Percentiles rank a stretch among this genome's conserved stretches.
Evolutionary conservation across 1,140 invertebrate genomes (phyloP).

Genomic region (Melanaphis sacchari): DNA sequence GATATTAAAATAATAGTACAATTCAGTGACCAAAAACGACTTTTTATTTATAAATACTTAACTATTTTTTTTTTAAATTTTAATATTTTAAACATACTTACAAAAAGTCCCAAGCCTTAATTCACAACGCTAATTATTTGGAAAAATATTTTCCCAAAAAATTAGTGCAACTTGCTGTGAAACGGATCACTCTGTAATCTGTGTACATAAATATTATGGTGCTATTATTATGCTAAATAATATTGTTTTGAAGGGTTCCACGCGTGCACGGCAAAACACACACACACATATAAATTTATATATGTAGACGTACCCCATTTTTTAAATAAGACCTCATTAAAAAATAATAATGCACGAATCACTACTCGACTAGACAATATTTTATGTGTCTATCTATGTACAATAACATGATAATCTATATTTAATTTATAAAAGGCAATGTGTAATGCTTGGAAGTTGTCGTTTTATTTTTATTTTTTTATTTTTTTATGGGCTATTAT

Average conservation of each 20-base stretch:
- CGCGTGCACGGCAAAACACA: not conserved
- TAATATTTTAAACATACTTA: too few species aligned
- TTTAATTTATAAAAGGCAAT: not conserved
- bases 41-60: too few species aligned
- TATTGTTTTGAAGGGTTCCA: not conserved
- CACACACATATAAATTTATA: not conserved
- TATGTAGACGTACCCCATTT: not conserved
- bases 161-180: not conserved
- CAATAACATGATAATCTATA: not conserved
- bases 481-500: not conserved
- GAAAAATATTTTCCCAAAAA: not conserved
- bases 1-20: too few species aligned
- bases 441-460: not conserved
- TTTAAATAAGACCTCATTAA: constrained; percentile 21
- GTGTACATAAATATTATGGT: not conserved
- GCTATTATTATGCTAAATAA: not conserved
- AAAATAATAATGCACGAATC: not conserved
- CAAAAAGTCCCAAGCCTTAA: too few species aligned
- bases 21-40: too few species aligned
- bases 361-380: not conserved
- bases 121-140: not conserved
- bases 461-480: not conserved
- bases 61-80: too few species aligned
- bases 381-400: not conserved
- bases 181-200: not conserved